phyloP scores from a whole-genome alignment of 2,888 invertebrate species.

The Agriopis leucophaearia region DNA sequence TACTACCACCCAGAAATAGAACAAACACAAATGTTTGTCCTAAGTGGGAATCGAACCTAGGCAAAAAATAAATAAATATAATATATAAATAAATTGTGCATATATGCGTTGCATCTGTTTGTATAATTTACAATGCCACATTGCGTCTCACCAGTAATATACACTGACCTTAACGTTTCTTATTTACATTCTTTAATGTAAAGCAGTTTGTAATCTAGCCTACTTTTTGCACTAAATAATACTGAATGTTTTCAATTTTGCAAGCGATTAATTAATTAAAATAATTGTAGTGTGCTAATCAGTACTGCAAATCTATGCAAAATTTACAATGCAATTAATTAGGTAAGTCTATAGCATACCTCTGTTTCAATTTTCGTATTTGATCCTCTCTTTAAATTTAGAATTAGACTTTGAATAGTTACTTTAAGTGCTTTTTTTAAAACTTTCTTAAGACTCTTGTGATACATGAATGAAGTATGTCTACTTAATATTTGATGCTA shows the following conservation, averaged over 20 bases:
- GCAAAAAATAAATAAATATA: too few species aligned
- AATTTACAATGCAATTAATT: not conserved
- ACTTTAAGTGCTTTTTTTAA: too few species aligned
- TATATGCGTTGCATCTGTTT: not conserved
- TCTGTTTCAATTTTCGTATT: not conserved
- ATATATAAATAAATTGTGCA: not conserved
- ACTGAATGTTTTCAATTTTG: not conserved
- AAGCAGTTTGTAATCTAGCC: not conserved
- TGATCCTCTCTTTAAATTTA: too few species aligned
- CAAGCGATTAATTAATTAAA: not conserved
- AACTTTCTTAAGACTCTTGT: too few species aligned
- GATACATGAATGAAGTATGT: too few species aligned
- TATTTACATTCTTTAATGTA: not conserved
- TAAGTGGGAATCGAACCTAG: too few species aligned
- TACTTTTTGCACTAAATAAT: constrained; percentile 3
- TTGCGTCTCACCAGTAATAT: not conserved
- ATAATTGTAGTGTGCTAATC: not conserved
- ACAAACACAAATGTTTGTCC: too few species aligned
- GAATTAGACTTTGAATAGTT: too few species aligned
- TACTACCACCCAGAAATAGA: too few species aligned
- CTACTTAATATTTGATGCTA: too few species aligned
- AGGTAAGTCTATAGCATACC: not conserved
- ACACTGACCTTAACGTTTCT: constrained; percentile 7
- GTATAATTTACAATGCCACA: not conserved
- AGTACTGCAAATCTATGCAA: not conserved